Percentiles rank a stretch among this genome's conserved stretches.
Conservation (phyloP, 1,140 invertebrate species). For the Mycetomoellerius zeteki region DNA sequence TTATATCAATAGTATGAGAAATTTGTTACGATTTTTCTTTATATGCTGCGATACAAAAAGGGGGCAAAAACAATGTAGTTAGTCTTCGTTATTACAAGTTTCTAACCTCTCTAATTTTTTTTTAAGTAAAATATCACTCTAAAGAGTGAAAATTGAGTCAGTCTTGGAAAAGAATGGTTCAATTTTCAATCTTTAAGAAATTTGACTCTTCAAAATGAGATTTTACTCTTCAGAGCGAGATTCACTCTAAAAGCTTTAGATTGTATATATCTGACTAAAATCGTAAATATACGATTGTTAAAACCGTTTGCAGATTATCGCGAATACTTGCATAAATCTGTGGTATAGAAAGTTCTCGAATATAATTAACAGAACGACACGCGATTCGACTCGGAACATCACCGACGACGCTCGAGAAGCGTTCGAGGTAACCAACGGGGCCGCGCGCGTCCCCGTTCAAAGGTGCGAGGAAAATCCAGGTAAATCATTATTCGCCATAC, state of each 20-base stretch:
- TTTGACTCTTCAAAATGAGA: too few relatives aligned
- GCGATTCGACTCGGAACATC: neutral
- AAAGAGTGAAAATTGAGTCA: too few relatives aligned
- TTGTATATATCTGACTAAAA: neutral
- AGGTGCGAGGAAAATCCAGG: conserved; percentile 1
- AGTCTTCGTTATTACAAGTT: too few relatives aligned
- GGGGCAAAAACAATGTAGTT: neutral
- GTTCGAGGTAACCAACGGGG: neutral
- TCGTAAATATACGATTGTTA: neutral
- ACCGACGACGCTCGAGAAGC: neutral
- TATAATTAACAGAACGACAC: neutral
- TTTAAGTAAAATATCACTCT: too few relatives aligned
- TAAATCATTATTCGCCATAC: conserved; percentile 26
- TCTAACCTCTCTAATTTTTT: neutral
- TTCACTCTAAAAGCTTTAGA: too few relatives aligned
- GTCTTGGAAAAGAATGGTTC: too few relatives aligned
- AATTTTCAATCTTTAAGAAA: too few relatives aligned
- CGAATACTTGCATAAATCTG: neutral
- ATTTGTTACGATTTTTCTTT: neutral
- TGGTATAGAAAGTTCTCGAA: neutral
- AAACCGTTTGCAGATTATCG: neutral
- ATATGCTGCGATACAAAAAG: neutral
- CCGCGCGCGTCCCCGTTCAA: neutral
- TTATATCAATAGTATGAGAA: neutral
- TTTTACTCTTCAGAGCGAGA: too few relatives aligned